Evolutionary conservation across 23 tunicate species (phyloP), one percentile per base, ranked within the genome.

Genomic region (Trididemnum nubilum): DNA sequence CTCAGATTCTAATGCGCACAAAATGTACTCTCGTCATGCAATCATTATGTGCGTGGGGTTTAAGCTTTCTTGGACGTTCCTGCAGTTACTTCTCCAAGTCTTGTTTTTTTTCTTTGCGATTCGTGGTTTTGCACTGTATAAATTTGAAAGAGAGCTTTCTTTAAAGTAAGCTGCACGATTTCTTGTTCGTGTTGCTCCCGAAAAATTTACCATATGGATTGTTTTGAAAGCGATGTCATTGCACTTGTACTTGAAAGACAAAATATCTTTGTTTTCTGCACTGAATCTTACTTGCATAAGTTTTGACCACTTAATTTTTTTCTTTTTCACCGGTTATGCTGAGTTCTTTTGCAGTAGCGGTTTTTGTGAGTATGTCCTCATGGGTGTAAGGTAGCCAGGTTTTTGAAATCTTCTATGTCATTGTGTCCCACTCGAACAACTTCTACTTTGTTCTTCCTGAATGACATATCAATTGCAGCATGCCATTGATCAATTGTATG

Each of bases 381-480:
- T n/a, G 67, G 26, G 29, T 61, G 67, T 26, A 61, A 61, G 26
- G 67, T 61, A 3, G 29, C 67, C 4, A n/a, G 29, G 29, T 61
- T 24, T 61, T 61, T 61, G 26, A 61, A 61, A 26, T 61, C 29
- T n/a, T 61, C n/a, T 22, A n/a, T 61, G 67, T 61, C 67, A 61
- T n/a, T n/a, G 26, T 61, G 26, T 22, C 26, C 26, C 29, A 24
- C 67, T 24, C 67, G 26, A 5, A 23, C 67, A 61, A 61, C 67
- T 61, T 61, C 67, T 4, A 61, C 29, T 22, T 61, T 3, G 29
- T 61, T 61, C 67, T 61, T 61, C 29, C 29, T 61, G 29, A 15
- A n/a, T 61, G 67, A 61, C 67, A 24, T 61, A 61, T 61, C 67
- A 61, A 61, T 61, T 61, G 67, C 67, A 21, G 67, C 67, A 61